Evolutionary conservation across 2,888 invertebrate species (phyloP), one percentile per base, ranked within the genome.

Genomic region (Eustalomyia histrio): DNA sequence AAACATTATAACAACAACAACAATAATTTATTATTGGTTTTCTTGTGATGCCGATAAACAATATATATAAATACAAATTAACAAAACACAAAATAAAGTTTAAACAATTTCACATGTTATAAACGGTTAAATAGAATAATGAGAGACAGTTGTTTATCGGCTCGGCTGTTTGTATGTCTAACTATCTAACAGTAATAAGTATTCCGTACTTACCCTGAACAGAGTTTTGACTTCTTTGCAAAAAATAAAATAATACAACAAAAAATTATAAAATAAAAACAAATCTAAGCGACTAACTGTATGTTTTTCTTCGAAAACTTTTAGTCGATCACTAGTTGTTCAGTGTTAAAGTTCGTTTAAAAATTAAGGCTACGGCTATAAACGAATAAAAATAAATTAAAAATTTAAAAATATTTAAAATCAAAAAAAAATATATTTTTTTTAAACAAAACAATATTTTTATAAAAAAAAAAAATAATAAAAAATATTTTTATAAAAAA

Each of bases 321-420:
- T 81, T 78, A 81, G 81, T 81, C 81, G 81, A 75, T 78, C 78
- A 60, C 67, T 71, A 61, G 69, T 71, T 65, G 78, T 61, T 71
- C 78, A 81, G 81, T 74, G 74, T 78, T 78, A 53, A 81, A 81
- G 81, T 78, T 81, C 67, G 78, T 67, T 52, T 29, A 58, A 14
- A 16, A 76, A 65, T 16, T 63, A 50, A 18, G 47, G n/a, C 53
- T 10, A 10, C 50, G n/a, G 7, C 29, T 67, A 39, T 24, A 18
- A 47, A 52, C 7, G 24, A 67, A 80, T 29, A 21, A 21, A 4
- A 21, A 1, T 7, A 29, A 6, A 29, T 7, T 7, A 29, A 29
- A 29, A 29, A 29, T 29, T 29, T 21, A 67, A 39, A 18, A 60
- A 67, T 35, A 63, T 33, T 5, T 60, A 52, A 12, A 55, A 61